A percentile compares a stretch with the other conserved stretches of the same genome.
Evolutionary conservation across 30 jellyfish, hydroid and myxozoan species (phyloP).

Genomic region (Cassiopea xamachana): DNA sequence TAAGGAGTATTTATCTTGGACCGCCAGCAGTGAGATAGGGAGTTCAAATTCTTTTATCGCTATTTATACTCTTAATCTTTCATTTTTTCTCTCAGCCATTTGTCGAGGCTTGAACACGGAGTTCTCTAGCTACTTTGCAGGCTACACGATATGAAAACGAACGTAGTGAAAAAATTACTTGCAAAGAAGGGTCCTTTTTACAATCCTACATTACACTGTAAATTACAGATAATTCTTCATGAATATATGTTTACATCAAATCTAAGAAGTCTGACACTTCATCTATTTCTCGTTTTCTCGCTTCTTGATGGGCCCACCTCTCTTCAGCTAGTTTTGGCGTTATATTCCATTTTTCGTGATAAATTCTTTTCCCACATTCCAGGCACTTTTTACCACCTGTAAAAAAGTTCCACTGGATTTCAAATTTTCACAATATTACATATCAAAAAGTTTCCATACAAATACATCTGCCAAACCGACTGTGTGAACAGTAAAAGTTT

Average conservation of each 20-base stretch:
- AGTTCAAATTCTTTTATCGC: too few species aligned
- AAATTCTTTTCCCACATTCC: slow-evolving; percentile 75
- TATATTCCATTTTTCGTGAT: slow-evolving; percentile 87
- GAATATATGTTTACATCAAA: slow-evolving; percentile 43
- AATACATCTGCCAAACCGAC: too few species aligned
- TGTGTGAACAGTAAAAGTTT: too few species aligned
- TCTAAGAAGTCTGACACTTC: slow-evolving; percentile 87
- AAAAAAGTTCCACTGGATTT: neutral
- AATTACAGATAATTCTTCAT: neutral
- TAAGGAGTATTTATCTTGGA: too few species aligned
- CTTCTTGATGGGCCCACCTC: slow-evolving; percentile 93
- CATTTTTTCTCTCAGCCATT: too few species aligned
- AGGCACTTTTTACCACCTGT: slow-evolving; percentile 84
- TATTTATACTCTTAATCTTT: too few species aligned
- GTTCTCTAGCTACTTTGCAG: too few species aligned
- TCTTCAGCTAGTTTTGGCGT: slow-evolving; percentile 89
- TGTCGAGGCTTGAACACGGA: too few species aligned
- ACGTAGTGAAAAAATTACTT: too few species aligned
- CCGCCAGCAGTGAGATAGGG: too few species aligned
- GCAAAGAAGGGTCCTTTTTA: neutral
- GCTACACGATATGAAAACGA: neutral
- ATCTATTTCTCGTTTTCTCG: slow-evolving; percentile 88
- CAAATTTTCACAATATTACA: neutral
- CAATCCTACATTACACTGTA: neutral
- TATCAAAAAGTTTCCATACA: neutral